Evolutionary conservation across 1,140 invertebrate species (phyloP).

Genomic region (Aphaenogaster floridana): DNA sequence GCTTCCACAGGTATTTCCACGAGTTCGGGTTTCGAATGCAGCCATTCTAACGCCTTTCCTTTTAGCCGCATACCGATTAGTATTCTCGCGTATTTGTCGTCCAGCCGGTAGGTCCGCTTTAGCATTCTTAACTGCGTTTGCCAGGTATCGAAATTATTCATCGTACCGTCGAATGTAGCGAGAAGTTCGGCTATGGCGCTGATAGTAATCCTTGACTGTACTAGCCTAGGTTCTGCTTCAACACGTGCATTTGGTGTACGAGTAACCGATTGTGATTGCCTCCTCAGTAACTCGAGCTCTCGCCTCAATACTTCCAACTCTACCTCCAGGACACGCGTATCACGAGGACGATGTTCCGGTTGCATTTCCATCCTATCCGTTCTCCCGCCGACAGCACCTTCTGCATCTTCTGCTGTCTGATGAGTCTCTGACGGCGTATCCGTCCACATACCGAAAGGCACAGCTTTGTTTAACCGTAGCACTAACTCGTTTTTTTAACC

Average conservation of each 20-base stretch:
- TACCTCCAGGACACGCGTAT: not conserved
- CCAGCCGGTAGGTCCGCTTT: not conserved
- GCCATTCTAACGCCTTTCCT: slow-evolving; percentile 37
- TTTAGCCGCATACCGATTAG: slow-evolving; percentile 15
- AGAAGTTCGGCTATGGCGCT: not conserved
- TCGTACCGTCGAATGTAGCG: not conserved
- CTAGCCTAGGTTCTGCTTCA: not conserved
- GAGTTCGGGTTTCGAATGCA: slow-evolving; percentile 29
- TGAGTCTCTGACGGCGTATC: not conserved
- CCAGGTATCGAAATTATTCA: not conserved
- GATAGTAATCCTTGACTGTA: not conserved
- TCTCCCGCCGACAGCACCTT: not conserved
- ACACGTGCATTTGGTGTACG: not conserved
- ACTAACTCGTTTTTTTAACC: slow-evolving; percentile 2
- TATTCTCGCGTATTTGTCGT: not conserved
- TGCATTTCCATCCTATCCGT: not conserved
- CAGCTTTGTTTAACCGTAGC: not conserved
- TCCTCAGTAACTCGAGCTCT: not conserved
- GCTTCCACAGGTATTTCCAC: slow-evolving; percentile 5
- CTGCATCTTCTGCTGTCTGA: not conserved
- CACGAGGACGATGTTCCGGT: not conserved
- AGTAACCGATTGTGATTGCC: not conserved
- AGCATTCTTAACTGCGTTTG: not conserved
- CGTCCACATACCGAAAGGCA: not conserved
- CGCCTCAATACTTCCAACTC: not conserved